Conservation (phyloP, 2,888 invertebrate genomes). For the Schrankia costaestrigalis region DNA sequence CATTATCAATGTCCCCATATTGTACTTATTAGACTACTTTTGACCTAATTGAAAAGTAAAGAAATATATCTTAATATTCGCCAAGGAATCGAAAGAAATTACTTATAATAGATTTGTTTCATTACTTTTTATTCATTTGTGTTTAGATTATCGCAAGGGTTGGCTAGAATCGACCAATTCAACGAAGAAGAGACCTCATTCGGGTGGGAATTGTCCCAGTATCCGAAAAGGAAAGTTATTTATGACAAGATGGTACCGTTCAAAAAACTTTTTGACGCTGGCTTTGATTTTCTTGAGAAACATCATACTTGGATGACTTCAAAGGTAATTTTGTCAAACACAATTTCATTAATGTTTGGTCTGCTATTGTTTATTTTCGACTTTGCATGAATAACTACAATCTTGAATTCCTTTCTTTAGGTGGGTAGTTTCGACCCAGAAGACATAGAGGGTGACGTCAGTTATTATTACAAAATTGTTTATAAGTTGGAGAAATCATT, state of each 20-base stretch:
- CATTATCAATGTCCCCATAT: no score
- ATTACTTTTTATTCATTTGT: no score
- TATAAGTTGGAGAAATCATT: constrained; percentile 95
- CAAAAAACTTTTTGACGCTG: constrained; percentile 93
- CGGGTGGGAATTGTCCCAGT: constrained; percentile 93
- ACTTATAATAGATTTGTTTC: no score
- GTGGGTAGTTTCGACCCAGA: constrained; percentile 94
- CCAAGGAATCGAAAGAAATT: no score
- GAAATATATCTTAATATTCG: no score
- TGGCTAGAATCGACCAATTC: constrained; percentile 91
- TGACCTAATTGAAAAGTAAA: no score
- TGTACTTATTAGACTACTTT: no score
- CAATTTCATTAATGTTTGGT: no score
- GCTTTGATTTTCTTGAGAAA: constrained; percentile 91
- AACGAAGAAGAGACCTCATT: constrained; percentile 95
- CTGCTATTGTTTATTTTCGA: neutral
- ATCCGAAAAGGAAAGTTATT: constrained; percentile 89
- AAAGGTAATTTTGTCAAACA: no score
- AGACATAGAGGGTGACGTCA: constrained; percentile 90
- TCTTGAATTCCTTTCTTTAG: constrained; percentile 50
- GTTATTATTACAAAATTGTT: constrained; percentile 85
- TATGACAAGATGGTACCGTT: constrained; percentile 92
- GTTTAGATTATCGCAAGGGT: constrained; percentile 84
- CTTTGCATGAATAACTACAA: neutral
- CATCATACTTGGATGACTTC: constrained; percentile 92